A percentile compares a stretch with the other conserved stretches of the same genome.
Conservation (phyloP, 2,888 invertebrate species). For the Noctua janthina region DNA sequence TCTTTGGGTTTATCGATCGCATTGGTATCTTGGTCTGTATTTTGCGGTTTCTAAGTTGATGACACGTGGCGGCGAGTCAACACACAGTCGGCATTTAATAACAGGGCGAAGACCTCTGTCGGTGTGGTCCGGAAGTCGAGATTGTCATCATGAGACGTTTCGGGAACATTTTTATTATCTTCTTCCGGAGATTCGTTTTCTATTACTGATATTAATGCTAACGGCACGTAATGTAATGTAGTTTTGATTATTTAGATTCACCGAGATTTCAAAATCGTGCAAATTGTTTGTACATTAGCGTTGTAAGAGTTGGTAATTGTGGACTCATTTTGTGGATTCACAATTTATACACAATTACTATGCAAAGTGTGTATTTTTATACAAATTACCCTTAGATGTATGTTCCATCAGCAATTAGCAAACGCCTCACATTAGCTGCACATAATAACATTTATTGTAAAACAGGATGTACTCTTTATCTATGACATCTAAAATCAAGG, state of each 20-base stretch:
- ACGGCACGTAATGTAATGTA: slow-evolving; percentile 63
- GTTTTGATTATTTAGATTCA: slow-evolving; percentile 41
- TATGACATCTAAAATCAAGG: slow-evolving; percentile 67
- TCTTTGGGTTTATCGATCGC: slow-evolving; percentile 49
- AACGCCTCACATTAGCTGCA: slow-evolving; percentile 47
- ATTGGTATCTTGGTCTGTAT: slow-evolving; percentile 64
- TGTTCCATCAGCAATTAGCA: slow-evolving; percentile 45
- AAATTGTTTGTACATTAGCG: slow-evolving; percentile 62
- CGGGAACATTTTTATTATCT: slow-evolving; percentile 79
- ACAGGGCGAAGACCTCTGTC: slow-evolving; percentile 73
- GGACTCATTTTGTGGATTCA: slow-evolving; percentile 29
- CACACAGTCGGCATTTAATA: slow-evolving; percentile 77
- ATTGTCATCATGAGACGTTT: slow-evolving; percentile 81
- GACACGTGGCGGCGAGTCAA: slow-evolving; percentile 79
- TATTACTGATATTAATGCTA: slow-evolving; percentile 74
- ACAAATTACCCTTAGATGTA: slow-evolving; percentile 38
- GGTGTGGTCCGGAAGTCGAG: slow-evolving; percentile 88
- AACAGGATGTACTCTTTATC: slow-evolving; percentile 69
- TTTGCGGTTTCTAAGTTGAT: slow-evolving; percentile 77
- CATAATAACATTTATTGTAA: slow-evolving; percentile 58
- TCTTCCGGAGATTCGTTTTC: slow-evolving; percentile 75
- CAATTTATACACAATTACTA: slow-evolving; percentile 39
- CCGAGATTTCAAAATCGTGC: slow-evolving; percentile 44
- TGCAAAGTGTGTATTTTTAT: slow-evolving; percentile 50
- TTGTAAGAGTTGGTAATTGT: slow-evolving; percentile 25